Evolutionary conservation across 2,113 vertebrate species (phyloP), one percentile per base, ranked within the genome.

Genomic region (Platysteira castanea): DNA sequence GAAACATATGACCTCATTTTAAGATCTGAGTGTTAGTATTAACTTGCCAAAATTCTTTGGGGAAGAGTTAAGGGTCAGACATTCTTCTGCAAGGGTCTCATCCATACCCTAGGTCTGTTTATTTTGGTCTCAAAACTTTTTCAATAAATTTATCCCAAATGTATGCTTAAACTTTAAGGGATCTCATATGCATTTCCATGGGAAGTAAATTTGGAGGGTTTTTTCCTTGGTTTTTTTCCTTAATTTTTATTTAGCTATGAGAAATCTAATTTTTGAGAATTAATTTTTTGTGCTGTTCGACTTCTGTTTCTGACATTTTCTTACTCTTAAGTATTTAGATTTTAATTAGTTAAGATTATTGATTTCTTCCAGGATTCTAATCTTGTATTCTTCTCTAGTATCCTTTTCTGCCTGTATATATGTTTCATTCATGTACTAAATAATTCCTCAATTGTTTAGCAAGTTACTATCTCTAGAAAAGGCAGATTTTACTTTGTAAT

Each of bases 1-100:
- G 76, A 90, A 93, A 81, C 17, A 17, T 33, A 90, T 80, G 63
- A 95, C 75, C 68, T 90, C 54, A 87, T 87, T 67, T 42, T 57
- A 47, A 89, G 60, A 87, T 42, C 47, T 47, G 47, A 49, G 11
- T 39, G 13, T 53, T 87, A 74, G 50, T 42, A 63, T 33, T 27
- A 50, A 13, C 24, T 81, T 63, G 65, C 24, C 65, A 94, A 73
- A 89, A 69, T 68, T 95, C n/a, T 82, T 60, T 53, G 23, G 12
- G 23, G 14, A 78, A 75, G 49, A 81, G 10, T 79, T 84, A 67
- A 50, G 91, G 89, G 53, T 53, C 59, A 87, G 46, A 14, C 27
- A 64, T 94, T 42, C 15, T 71, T 69, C 26, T 54, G 20, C 1
- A 11, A 57, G 11, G 11, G 13, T 84, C 33, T 80, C 39, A 67